These are phyloP conservation scores for Steinernema scapterisci DNA, from an alignment of 2,888 invertebrate genomes.

Conservation along the genomic window DNA sequence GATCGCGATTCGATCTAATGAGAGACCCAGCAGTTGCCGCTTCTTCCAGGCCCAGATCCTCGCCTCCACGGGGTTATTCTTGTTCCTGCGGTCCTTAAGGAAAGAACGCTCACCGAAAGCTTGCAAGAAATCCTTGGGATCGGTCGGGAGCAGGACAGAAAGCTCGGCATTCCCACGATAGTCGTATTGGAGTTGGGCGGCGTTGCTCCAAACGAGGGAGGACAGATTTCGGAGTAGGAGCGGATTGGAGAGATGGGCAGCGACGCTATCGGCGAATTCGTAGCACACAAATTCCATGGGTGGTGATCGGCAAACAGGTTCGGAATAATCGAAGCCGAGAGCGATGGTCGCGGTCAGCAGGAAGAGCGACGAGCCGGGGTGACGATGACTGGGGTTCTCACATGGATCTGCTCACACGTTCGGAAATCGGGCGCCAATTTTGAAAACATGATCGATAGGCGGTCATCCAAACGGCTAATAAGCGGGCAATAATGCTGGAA, in stretches of 20 bases:
- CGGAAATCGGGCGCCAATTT: no score
- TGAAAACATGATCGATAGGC: no score
- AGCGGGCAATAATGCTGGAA: no score
- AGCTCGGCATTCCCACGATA: slow-evolving; percentile 23
- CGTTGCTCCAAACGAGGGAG: background rate
- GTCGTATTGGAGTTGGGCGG: background rate
- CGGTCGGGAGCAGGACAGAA: slow-evolving; percentile 1
- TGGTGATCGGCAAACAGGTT: no score
- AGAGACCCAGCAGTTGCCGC: background rate
- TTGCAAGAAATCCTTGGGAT: background rate
- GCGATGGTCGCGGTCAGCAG: no score
- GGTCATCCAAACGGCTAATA: no score
- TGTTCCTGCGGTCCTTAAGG: slow-evolving; percentile 6
- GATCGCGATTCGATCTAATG: background rate
- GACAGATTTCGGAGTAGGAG: background rate
- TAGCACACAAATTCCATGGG: background rate
- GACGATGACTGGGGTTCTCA: no score
- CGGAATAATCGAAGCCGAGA: no score
- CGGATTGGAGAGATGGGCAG: background rate
- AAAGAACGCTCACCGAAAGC: slow-evolving; percentile 7
- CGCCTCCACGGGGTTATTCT: slow-evolving; percentile 14
- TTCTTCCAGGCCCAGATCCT: slow-evolving; percentile 13
- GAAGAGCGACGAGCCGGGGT: no score
- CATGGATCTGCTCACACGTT: no score
- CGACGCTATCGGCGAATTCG: slow-evolving; percentile 13